phyloP scores from a whole-genome alignment of 2,113 vertebrate species.

The Pyrgilauda ruficollis region DNA sequence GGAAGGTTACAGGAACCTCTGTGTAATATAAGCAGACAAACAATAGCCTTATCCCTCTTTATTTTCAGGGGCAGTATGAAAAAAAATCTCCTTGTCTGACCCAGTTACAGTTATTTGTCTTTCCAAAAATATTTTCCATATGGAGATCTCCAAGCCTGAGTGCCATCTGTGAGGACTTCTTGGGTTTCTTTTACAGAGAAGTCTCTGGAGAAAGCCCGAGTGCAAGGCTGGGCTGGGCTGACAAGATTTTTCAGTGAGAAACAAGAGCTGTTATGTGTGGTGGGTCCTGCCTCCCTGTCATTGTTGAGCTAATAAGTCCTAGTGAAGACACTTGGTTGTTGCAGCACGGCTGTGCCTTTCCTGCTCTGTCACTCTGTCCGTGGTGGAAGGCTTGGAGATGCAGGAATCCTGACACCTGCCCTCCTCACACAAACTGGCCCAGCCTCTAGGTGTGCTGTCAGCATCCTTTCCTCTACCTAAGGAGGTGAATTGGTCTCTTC shows the following conservation, averaged over 20 bases:
- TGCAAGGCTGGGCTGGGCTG: conserved; percentile 7
- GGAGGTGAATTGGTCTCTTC: background rate
- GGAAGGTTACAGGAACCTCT: conserved; percentile 4
- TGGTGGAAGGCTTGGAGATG: background rate
- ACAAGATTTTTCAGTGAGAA: conserved; percentile 2
- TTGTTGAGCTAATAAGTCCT: background rate
- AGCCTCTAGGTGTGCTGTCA: background rate
- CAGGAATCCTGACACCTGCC: background rate
- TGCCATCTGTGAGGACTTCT: conserved; percentile 62
- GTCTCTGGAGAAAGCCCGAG: conserved; percentile 42
- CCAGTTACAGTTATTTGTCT: conserved; percentile 53
- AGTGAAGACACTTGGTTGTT: background rate
- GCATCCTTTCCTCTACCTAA: background rate
- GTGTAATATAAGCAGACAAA: conserved; percentile 1
- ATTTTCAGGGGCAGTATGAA: conserved; percentile 46
- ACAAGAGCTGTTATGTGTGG: background rate
- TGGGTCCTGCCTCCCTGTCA: background rate
- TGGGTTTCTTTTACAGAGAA: conserved; percentile 49
- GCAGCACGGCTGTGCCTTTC: background rate
- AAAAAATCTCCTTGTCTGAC: conserved; percentile 37
- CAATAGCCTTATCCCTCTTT: conserved; percentile 26
- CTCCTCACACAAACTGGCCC: background rate
- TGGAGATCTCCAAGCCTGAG: conserved; percentile 47
- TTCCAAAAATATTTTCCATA: conserved; percentile 66
- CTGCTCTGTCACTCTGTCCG: background rate